Evolutionary conservation across 2,797 vertebrate species (phyloP), one percentile per base, ranked within the genome.

Genomic region (Schizopygopsis pylzovi): DNA sequence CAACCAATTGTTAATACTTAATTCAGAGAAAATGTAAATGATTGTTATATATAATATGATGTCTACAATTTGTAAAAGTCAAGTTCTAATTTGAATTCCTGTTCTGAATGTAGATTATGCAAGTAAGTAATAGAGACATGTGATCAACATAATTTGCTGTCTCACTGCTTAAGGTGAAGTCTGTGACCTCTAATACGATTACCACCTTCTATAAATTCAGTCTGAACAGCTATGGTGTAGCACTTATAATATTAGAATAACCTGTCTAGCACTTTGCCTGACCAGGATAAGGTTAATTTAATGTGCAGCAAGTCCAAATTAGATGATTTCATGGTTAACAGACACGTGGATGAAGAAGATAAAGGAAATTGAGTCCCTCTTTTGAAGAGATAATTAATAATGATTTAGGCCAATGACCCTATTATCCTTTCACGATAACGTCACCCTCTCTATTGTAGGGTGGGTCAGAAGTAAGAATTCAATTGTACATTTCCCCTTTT

Each of bases 381-480:
- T 90, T 83, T 85, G 82, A 85, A 25, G 79, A 83, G 83, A 83
- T 89, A 85, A 89, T 90, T 89, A 89, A 68, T 77, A 82, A 83
- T 59, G 82, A 86, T 89, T 63, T 81, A 85, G 84, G 63, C 88
- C 63, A 87, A 73, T 81, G 87, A 87, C 89, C 84, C 86, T 70
- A 87, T 90, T 90, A 90, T 87, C 61, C 41, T 72, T 63, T 37
- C 12, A 15, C 70, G 84, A 86, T 45, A 86, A 61, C 68, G 54
- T 68, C 56, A 22, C 59, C 85, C 78, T 78, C 45, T 88, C 54
- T 77, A 68, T 77, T 81, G 65, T 81, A 47, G 54, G 59, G 43
- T 61, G 45, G 87, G 86, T 81, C 54, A 86, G 22, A 37, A 71
- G 41, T 68, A 61, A 45, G 39, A 82, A 65, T 83, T 85, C 63